phyloP scores from a whole-genome alignment of 2,888 invertebrate genomes.

The Eueremaeus valkanovi region DNA sequence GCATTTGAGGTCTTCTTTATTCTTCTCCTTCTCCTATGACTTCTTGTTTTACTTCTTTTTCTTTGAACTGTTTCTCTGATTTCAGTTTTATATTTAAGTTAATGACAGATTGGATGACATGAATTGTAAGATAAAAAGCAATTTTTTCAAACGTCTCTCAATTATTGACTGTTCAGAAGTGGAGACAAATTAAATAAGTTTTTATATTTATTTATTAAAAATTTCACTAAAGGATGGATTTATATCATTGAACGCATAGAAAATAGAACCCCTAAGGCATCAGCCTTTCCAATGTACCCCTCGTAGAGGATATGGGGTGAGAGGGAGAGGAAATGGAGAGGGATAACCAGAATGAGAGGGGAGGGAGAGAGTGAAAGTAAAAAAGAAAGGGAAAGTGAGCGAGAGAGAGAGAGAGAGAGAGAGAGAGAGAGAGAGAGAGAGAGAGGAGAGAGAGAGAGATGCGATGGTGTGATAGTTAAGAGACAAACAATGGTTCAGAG shows the following conservation, averaged over 20 bases:
- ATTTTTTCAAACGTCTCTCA: background rate
- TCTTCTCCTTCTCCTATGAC: background rate
- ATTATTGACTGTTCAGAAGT: background rate
- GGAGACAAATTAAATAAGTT: background rate
- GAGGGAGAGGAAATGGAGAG: no score
- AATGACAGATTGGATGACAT: constrained; percentile 26
- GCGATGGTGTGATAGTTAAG: background rate
- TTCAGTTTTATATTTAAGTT: background rate
- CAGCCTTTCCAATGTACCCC: no score
- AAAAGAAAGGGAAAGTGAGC: no score
- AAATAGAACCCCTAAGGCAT: background rate
- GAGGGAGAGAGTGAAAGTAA: no score
- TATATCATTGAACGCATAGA: background rate
- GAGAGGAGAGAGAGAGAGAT: no score
- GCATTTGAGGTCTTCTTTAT: background rate
- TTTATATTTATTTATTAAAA: background rate
- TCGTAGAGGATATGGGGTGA: no score
- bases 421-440: no score
- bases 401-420: no score
- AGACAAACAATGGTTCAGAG: background rate
- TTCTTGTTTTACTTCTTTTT: background rate
- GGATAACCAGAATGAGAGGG: no score
- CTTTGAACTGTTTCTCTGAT: background rate
- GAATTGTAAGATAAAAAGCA: background rate
- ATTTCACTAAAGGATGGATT: background rate